Evolutionary conservation across 37 sponge, comb jelly and placozoan genomes (phyloP).

Genomic region (Hormiphora californensis): DNA sequence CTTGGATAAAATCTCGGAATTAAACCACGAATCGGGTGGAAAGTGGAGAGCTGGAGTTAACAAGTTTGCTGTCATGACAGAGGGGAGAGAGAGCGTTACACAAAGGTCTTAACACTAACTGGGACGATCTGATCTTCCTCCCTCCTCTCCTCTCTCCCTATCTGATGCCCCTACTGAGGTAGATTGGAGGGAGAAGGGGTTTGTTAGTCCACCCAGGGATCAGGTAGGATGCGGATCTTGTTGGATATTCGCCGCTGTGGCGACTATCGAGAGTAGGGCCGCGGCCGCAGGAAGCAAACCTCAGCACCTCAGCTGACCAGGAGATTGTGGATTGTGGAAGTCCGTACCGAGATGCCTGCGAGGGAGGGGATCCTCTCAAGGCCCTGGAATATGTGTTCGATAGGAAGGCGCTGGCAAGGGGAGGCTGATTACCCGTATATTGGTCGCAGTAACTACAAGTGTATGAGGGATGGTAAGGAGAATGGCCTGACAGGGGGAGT

Average conservation of each 20-base stretch:
- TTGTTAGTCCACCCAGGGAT: neutral
- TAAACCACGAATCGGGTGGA: neutral
- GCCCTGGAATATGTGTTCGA: neutral
- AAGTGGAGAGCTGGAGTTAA: neutral
- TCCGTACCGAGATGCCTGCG: neutral
- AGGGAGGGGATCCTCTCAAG: neutral
- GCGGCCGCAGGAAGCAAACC: neutral
- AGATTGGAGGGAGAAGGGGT: neutral
- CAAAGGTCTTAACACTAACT: neutral
- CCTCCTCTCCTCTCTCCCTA: neutral
- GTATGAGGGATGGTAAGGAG: neutral
- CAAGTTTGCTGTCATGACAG: slow-evolving; percentile 1
- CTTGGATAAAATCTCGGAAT: neutral
- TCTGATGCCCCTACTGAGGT: neutral
- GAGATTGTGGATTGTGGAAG: slow-evolving; percentile 4
- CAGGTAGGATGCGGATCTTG: neutral
- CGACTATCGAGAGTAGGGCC: neutral
- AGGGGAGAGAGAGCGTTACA: neutral
- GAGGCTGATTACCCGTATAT: neutral
- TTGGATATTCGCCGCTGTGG: slow-evolving; percentile 10
- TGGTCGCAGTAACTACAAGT: neutral
- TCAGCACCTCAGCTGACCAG: neutral
- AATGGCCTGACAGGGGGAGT: neutral
- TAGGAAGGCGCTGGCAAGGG: neutral
- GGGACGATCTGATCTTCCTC: neutral